Base-by-base conservation (phyloP, 2,797 vertebrate genomes). In the Mormyrops boulengeri region DNA sequence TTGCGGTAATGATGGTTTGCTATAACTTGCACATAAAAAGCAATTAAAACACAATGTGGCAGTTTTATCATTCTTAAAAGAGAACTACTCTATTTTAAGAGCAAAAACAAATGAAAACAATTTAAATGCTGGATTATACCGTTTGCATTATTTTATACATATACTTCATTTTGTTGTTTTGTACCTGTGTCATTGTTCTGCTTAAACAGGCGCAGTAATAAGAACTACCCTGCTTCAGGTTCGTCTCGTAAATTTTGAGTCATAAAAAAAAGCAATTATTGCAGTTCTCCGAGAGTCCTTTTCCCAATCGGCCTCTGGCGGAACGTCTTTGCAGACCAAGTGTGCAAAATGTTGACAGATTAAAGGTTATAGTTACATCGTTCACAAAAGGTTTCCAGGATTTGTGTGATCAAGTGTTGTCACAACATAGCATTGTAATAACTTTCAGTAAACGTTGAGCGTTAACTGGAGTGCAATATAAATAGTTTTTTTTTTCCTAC, bases 331-430 rank as follows among this genome's bases (percentile, higher is more conserved):
- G 85, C 62, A 80, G 88, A 84, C 62, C 38, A 57, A 47, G 11
- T 87, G 90, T 90, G 90, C 88, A 90, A 90, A 90, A 89, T 38
- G 57, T 85, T 26, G 47, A 52, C 60, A 38, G 49, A 73, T 49
- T 22, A 41, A 57, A 34, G 30, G 49, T 60, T 5, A 55, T 77
- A 44, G 52, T 19, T 4, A 55, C 88, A 12, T 89, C 34, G 5
- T 55, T 86, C 85, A 86, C 86, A 60, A n/a, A 87, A 44, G 6
- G 19, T 62, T 41, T 41, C 26, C 86, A 60, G 17, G 11, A 47
- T 52, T 85, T 85, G 47, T 55, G 41, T 49, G 87, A 69, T 34
- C 22, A 34, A 7, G 26, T 62, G 14, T 85, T 89, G 47, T 62
- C 47, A 38, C 30, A 47, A 53, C 17, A 26, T 14, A 19, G 57